Conservation (phyloP, 1,140 invertebrate species). For the Macrotrachela quadricornifera region DNA sequence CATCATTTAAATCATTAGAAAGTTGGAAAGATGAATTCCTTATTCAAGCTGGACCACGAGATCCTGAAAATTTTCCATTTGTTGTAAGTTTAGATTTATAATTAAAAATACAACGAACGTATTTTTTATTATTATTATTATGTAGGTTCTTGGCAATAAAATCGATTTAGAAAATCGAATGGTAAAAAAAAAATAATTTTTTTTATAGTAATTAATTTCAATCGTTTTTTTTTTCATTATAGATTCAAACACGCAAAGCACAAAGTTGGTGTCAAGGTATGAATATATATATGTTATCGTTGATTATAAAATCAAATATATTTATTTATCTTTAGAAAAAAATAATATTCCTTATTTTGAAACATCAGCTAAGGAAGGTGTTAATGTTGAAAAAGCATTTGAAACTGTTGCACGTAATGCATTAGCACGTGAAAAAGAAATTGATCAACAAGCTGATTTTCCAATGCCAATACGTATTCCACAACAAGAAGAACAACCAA, state of each 20-base stretch:
- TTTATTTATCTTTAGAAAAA: conserved; percentile 13
- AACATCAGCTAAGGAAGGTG: conserved; percentile 89
- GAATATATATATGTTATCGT: too few relatives aligned
- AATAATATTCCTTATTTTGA: conserved; percentile 98
- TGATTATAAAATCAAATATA: too few relatives aligned
- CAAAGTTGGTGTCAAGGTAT: conserved; percentile 77
- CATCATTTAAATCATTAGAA: conserved; percentile 90
- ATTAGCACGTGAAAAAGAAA: conserved; percentile 3
- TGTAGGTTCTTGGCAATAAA: conserved; percentile 63
- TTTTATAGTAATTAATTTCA: background rate
- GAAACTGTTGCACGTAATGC: conserved; percentile 91
- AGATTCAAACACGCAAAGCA: conserved; percentile 76
- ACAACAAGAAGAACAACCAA: too few relatives aligned
- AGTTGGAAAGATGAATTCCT: conserved; percentile 98
- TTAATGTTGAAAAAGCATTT: conserved; percentile 93
- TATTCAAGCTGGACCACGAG: conserved; percentile 75
- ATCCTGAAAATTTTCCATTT: conserved; percentile 99
- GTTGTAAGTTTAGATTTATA: conserved; percentile 63
- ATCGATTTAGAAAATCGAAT: conserved; percentile 76
- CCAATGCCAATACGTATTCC: too few relatives aligned
- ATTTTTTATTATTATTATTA: too few relatives aligned
- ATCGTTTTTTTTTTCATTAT: conserved; percentile 11
- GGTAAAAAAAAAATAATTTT: background rate
- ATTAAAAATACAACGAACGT: too few relatives aligned
- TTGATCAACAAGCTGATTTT: too few relatives aligned